Evolutionary conservation across 1,140 invertebrate species (phyloP), one percentile per base, ranked within the genome.

Genomic region (Nilaparvata lugens): DNA sequence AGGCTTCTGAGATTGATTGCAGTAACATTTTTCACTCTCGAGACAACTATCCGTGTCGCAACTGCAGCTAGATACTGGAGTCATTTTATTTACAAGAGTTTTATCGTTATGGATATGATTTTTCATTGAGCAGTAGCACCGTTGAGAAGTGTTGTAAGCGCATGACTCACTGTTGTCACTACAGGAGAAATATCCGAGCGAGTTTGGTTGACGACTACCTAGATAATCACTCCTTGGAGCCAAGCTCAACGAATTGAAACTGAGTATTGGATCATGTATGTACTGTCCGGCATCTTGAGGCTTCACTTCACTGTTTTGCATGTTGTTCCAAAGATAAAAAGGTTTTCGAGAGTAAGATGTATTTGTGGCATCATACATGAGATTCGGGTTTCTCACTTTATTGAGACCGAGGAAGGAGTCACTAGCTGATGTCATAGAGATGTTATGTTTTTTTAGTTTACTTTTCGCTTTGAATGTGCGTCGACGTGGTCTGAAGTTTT

Each of bases 1-100:
- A 31, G 75, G 71, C 62, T 64, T 45, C 58, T 64, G 61, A 14
- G 70, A 64, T 38, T 64, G 52, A 23, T 56, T 53, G 71, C 91
- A 94, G 69, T 94, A 94, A 69, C 91, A 94, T 70, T 92, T 92
- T 69, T 91, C 91, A 69, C 87, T 89, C 59, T 91, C 90, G 0
- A 87, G 82, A 70, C 90, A 93, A 65, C 87, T 90, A 67, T 93
- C 89, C 0, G 89, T 89, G 68, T 92, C 89, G 70, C 89, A 93
- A 2, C 82, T 80, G 67, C 88, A 85, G 57, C 52, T 42, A n/a
- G 52, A 58, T 23, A 61, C 19, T 13, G 59, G 58, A 21, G 21
- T 35, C 16, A 55, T 38, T 18, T 60, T 60, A 21, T 42, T 52
- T 25, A 40, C 35, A 28, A 14, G 24, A 21, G 13, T 18, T 21